A percentile compares a stretch with the other conserved stretches of the same genome.
phyloP scores from a whole-genome alignment of 2,888 invertebrate genomes.

The Neoscelio sp. region DNA sequence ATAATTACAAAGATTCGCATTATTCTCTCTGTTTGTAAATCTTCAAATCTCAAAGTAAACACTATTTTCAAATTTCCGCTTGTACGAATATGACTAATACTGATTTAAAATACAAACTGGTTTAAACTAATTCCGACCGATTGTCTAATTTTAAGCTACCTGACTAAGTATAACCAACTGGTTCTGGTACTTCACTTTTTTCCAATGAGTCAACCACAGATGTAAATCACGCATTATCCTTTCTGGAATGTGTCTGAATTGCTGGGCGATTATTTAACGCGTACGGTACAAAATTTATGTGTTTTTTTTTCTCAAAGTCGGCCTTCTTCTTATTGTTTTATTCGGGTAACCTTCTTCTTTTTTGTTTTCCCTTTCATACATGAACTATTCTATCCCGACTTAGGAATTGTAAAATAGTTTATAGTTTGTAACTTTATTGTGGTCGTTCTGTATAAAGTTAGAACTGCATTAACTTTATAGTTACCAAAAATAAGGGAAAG shows the following conservation, averaged over 20 bases:
- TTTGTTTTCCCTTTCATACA: conserved; percentile 8
- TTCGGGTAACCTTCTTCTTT: conserved; percentile 13
- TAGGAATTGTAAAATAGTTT: no score
- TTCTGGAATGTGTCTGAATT: conserved; percentile 47
- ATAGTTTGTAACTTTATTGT: conserved; percentile 18
- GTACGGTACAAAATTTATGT: conserved; percentile 48
- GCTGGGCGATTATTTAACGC: conserved; percentile 39
- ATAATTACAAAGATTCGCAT: no score
- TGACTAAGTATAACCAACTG: conserved; percentile 35
- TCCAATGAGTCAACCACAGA: conserved; percentile 37
- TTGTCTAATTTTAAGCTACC: conserved; percentile 44
- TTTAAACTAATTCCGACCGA: conserved; percentile 5
- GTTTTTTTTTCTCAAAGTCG: conserved; percentile 45
- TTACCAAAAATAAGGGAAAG: no score
- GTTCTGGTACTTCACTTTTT: conserved; percentile 31
- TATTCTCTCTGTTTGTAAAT: no score
- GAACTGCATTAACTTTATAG: no score
- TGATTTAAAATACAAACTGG: no score
- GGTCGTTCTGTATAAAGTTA: no score
- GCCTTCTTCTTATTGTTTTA: conserved; percentile 44
- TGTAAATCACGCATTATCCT: conserved; percentile 61
- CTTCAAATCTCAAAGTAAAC: no score
- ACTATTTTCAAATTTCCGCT: no score
- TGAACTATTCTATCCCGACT: no score
- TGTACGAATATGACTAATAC: not conserved